Conservation (phyloP, 1,140 invertebrate species). For the Phenacoccus solenopsis region DNA sequence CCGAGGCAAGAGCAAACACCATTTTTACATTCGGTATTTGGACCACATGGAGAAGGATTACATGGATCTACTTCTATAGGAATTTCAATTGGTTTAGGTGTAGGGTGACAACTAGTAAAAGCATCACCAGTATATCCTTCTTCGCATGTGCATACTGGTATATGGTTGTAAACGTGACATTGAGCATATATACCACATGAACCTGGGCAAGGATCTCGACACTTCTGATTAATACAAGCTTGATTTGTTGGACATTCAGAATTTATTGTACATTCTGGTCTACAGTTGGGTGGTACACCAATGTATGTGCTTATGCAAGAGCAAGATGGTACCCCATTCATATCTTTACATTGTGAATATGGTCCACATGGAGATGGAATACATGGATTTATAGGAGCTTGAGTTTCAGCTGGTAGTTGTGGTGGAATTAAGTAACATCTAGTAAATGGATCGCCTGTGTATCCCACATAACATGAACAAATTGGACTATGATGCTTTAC, state of each 20-base stretch:
- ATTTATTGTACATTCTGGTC: constrained; percentile 51
- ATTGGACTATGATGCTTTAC: constrained; percentile 40
- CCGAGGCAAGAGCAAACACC: constrained; percentile 45
- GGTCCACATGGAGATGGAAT: constrained; percentile 54
- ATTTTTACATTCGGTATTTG: constrained; percentile 51
- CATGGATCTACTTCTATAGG: constrained; percentile 37
- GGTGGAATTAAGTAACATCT: constrained; percentile 34
- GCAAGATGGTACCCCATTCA: constrained; percentile 46
- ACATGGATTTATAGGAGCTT: constrained; percentile 47
- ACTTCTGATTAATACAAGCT: constrained; percentile 53
- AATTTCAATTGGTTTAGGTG: constrained; percentile 15
- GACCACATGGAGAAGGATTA: constrained; percentile 52
- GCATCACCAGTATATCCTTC: constrained; percentile 45
- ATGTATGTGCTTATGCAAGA: constrained; percentile 46
- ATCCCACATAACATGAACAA: constrained; percentile 37
- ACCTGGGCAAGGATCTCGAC: constrained; percentile 49
- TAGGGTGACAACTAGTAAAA: constrained; percentile 45
- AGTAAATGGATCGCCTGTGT: constrained; percentile 41
- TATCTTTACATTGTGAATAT: constrained; percentile 47
- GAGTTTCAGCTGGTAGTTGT: constrained; percentile 28
- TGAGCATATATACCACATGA: constrained; percentile 48
- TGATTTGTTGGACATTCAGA: constrained; percentile 44
- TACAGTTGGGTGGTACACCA: constrained; percentile 47
- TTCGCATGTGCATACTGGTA: constrained; percentile 47
- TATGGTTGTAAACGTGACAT: constrained; percentile 52